phyloP scores from a whole-genome alignment of 2,888 invertebrate genomes.

The Agonopterix subpropinquella region DNA sequence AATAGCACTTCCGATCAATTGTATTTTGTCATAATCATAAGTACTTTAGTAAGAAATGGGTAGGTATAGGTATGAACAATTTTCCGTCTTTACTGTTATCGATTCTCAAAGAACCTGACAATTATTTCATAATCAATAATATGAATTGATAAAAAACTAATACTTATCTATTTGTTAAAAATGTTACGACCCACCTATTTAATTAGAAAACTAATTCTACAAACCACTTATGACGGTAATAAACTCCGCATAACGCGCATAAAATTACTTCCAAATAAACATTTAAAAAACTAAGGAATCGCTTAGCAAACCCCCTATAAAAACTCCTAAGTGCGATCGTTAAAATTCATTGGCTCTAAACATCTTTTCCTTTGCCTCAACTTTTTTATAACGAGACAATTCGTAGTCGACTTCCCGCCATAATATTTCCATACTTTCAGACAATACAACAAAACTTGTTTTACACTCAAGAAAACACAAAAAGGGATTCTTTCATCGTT shows the following conservation, averaged over 20 bases:
- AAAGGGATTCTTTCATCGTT: neutral
- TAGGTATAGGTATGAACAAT: too few relatives aligned
- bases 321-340: constrained; percentile 35
- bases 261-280: constrained; percentile 23
- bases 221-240: too few relatives aligned
- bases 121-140: too few relatives aligned
- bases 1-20: too few relatives aligned
- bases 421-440: constrained; percentile 63
- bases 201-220: constrained; percentile 11
- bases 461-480: neutral
- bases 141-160: too few relatives aligned
- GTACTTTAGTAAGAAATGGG: too few relatives aligned
- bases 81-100: too few relatives aligned
- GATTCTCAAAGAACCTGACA: too few relatives aligned
- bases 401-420: constrained; percentile 63
- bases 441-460: constrained; percentile 4
- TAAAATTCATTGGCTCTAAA: constrained; percentile 63
- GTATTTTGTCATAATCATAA: too few relatives aligned
- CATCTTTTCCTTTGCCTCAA: constrained; percentile 40
- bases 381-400: constrained; percentile 58
- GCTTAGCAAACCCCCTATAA: constrained; percentile 28
- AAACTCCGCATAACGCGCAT: too few relatives aligned
- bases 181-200: neutral
- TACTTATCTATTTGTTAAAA: too few relatives aligned
- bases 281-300: constrained; percentile 33